phyloP scores from a whole-genome alignment of 2,888 invertebrate genomes.

The Tipula helvola region DNA sequence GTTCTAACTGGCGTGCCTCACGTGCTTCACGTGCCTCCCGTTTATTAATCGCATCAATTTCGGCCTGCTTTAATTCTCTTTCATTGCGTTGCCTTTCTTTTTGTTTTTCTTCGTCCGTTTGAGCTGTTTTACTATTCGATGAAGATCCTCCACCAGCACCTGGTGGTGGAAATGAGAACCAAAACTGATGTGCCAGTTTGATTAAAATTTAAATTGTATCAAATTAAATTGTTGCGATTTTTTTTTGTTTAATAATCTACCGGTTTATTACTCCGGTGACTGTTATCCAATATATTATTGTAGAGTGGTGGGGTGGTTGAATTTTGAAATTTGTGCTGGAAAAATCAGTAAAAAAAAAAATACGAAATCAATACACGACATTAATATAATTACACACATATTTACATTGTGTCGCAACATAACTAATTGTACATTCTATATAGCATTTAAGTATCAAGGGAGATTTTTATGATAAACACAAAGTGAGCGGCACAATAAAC shows the following conservation, averaged over 20 bases:
- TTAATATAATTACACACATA: not conserved
- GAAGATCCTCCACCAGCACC: slow-evolving; percentile 55
- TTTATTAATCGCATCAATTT: slow-evolving; percentile 34
- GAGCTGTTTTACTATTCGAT: slow-evolving; percentile 41
- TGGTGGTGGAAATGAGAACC: slow-evolving; percentile 73
- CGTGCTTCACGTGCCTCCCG: slow-evolving; percentile 32
- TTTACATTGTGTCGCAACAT: not conserved
- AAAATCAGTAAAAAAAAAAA: not conserved
- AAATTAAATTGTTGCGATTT: not conserved
- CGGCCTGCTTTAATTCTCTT: slow-evolving; percentile 35
- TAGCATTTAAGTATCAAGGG: not conserved
- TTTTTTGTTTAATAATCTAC: not conserved
- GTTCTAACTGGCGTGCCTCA: slow-evolving; percentile 34
- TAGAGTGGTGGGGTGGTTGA: not conserved
- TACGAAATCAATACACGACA: not conserved
- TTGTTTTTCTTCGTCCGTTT: slow-evolving; percentile 37
- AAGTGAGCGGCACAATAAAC: not conserved
- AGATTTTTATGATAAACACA: not conserved
- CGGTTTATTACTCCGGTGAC: not conserved
- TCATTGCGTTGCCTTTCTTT: slow-evolving; percentile 36
- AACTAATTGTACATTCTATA: not conserved
- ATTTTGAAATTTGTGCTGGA: not conserved
- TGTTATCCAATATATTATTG: not conserved
- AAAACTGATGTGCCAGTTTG: slow-evolving; percentile 79
- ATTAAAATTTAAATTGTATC: slow-evolving; percentile 17